Conservation (phyloP, 2,797 vertebrate genomes). For the Hapalemur alaotrensis region DNA sequence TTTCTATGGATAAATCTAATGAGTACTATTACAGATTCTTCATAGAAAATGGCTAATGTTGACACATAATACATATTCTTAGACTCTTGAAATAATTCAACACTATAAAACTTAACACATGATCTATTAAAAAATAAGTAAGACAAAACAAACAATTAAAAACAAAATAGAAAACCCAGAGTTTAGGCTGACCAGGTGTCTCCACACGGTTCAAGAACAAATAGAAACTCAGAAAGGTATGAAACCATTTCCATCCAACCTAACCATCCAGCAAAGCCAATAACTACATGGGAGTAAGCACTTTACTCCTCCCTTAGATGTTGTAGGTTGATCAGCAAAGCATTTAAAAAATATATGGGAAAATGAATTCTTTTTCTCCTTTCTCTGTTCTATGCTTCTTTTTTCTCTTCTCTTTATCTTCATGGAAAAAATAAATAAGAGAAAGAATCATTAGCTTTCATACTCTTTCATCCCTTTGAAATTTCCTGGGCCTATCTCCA, state of each 20-base stretch:
- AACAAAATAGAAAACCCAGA: not conserved
- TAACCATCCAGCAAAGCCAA: not conserved
- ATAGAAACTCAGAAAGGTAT: not conserved
- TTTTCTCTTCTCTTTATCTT: not conserved
- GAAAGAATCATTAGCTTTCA: not conserved
- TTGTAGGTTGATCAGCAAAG: not conserved
- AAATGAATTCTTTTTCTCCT: not conserved
- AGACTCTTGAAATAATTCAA: not conserved
- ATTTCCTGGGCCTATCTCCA: not conserved
- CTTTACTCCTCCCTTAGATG: not conserved
- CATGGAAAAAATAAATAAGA: not conserved
- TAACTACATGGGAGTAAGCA: fast-evolving
- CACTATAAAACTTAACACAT: not conserved
- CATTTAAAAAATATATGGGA: not conserved
- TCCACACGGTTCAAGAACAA: not conserved
- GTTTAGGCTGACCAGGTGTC: not conserved
- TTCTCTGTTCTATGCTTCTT: not conserved
- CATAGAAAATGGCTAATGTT: not conserved
- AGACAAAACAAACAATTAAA: not conserved
- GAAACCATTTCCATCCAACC: not conserved
- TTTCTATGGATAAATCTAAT: not conserved
- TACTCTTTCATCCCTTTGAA: not conserved
- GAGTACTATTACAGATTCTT: not conserved
- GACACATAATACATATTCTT: not conserved
- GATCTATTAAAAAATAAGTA: not conserved